Conservation (phyloP, 2,888 invertebrate genomes). For the Panorpa germanica region DNA sequence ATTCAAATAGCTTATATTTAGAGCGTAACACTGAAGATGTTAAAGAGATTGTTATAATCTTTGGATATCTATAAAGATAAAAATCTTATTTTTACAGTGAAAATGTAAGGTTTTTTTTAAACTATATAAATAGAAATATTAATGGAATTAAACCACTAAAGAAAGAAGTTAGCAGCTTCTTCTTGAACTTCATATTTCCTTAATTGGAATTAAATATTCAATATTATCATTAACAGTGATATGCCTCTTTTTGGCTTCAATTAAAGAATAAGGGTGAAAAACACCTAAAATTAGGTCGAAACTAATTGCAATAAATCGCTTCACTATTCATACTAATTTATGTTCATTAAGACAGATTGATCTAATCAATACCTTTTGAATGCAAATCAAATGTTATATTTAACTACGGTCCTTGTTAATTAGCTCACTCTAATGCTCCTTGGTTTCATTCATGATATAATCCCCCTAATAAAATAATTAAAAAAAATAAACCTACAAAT, state of each 20-base stretch:
- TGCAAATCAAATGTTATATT: slow-evolving; percentile 28
- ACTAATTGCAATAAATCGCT: slow-evolving; percentile 28
- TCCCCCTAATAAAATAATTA: slow-evolving; percentile 31
- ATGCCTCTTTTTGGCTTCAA: slow-evolving; percentile 41
- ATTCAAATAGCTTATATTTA: slow-evolving; percentile 25
- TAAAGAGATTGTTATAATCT: slow-evolving; percentile 19
- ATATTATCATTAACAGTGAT: slow-evolving; percentile 45
- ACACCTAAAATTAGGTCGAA: slow-evolving; percentile 28
- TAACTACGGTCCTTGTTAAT: slow-evolving; percentile 24
- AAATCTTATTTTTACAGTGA: slow-evolving; percentile 37
- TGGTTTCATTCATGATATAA: slow-evolving; percentile 34
- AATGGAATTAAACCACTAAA: slow-evolving; percentile 27
- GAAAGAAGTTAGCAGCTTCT: slow-evolving; percentile 45
- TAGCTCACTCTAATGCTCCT: slow-evolving; percentile 36
- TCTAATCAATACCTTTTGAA: slow-evolving; percentile 25
- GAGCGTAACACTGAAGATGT: slow-evolving; percentile 28
- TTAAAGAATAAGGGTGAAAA: slow-evolving; percentile 30
- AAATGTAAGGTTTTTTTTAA: slow-evolving; percentile 45
- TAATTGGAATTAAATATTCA: slow-evolving; percentile 34
- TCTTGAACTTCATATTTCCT: slow-evolving; percentile 31
- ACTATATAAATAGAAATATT: slow-evolving; percentile 40
- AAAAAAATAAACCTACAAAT: slow-evolving; percentile 22
- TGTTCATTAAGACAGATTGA: slow-evolving; percentile 23
- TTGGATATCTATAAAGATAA: slow-evolving; percentile 17
- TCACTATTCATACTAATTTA: too few species aligned